These are phyloP conservation scores for Ametastegia equiseti DNA, from an alignment of 2,888 invertebrate species.

Conservation along the genomic window DNA sequence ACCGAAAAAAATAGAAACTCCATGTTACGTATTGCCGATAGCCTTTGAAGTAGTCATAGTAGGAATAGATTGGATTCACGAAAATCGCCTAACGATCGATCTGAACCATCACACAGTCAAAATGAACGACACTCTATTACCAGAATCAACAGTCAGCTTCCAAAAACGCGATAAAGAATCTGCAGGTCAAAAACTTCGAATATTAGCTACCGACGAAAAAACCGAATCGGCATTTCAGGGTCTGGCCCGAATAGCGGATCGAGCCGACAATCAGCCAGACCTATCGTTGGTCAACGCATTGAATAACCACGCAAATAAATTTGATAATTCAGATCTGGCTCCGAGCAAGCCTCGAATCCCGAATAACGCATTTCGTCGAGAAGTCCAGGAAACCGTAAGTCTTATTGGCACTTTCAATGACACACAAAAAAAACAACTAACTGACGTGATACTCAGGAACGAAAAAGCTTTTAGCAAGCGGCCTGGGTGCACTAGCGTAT, in stretches of 20 bases:
- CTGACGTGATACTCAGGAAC: neutral
- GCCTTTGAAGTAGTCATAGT: neutral
- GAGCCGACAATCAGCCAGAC: neutral
- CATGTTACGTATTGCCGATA: neutral
- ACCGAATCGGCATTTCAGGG: neutral
- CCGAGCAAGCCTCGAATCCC: too few relatives aligned
- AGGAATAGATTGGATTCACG: neutral
- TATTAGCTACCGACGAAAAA: neutral
- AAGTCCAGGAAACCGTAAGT: neutral
- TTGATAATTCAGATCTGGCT: neutral
- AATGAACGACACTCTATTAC: neutral
- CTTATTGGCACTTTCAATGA: neutral
- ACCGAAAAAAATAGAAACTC: neutral
- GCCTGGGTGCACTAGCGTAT: neutral
- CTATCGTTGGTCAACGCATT: neutral
- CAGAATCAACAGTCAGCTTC: neutral
- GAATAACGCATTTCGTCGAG: neutral
- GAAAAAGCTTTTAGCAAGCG: neutral
- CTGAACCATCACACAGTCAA: neutral
- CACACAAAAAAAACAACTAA: neutral
- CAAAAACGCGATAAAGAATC: too few relatives aligned
- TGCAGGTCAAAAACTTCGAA: neutral
- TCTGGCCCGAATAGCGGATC: neutral
- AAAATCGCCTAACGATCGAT: neutral
- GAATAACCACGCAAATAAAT: neutral